A percentile compares a stretch with the other conserved stretches of the same genome.
These are phyloP conservation scores for Xylocopa sonorina DNA, from an alignment of 1,140 invertebrate species.

Conservation along the genomic window DNA sequence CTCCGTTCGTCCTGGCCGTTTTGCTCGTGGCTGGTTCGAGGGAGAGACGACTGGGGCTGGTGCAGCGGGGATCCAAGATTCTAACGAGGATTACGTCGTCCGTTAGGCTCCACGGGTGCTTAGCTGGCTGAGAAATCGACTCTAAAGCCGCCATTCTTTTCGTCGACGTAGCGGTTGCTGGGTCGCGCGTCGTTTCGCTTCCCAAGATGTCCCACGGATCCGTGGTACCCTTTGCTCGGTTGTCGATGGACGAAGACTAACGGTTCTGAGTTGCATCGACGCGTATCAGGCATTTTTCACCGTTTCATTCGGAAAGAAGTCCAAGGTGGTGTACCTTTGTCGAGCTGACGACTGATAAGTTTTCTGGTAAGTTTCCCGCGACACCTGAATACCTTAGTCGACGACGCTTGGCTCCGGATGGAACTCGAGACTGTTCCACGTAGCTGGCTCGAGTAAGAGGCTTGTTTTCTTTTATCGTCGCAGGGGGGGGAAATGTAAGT, in stretches of 20 bases:
- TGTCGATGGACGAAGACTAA: constrained; percentile 45
- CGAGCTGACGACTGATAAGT: constrained; percentile 31
- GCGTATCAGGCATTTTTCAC: constrained; percentile 28
- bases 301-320: too few species aligned
- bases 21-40: too few species aligned
- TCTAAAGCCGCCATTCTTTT: constrained; percentile 29
- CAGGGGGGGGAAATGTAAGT: background rate
- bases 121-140: constrained; percentile 55
- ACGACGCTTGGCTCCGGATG: background rate
- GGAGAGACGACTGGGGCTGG: background rate
- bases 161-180: background rate
- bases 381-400: constrained; percentile 4
- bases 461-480: background rate
- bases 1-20: too few species aligned
- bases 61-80: constrained; percentile 47
- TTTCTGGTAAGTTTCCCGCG: constrained; percentile 1
- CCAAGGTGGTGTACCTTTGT: background rate
- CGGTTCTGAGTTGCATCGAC: constrained; percentile 20
- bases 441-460: background rate
- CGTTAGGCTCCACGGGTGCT: constrained; percentile 47
- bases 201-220: background rate
- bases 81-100: constrained; percentile 62
- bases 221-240: too few species aligned
- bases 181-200: background rate
- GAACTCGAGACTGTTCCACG: constrained; percentile 1